Percentiles rank a stretch among this genome's conserved stretches.
Evolutionary conservation across 2,797 vertebrate genomes (phyloP).

Genomic region (Poeciliopsis turneri): DNA sequence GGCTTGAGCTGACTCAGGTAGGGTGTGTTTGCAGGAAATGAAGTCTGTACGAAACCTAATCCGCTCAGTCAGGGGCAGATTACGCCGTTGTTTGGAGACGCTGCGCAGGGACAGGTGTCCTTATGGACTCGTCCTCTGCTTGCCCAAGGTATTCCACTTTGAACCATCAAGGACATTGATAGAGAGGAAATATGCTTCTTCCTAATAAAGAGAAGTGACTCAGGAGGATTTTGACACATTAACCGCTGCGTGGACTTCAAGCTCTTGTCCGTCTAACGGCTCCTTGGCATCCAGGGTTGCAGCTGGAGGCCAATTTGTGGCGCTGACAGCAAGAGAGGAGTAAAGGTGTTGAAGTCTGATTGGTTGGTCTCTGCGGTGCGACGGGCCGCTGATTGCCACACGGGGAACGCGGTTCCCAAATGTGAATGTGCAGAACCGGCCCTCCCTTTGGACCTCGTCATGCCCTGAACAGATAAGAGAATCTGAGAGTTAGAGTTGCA

Average conservation of each 20-base stretch:
- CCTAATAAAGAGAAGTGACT: slow-evolving; percentile 68
- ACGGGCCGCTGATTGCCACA: slow-evolving; percentile 68
- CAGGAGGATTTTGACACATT: slow-evolving; percentile 66
- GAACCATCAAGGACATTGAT: neutral
- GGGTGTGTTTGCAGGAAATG: slow-evolving; percentile 84
- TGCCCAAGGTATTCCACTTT: neutral
- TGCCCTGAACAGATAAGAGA: slow-evolving; percentile 72
- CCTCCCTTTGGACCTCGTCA: slow-evolving; percentile 66
- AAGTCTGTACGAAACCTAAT: slow-evolving; percentile 86
- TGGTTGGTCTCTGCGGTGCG: slow-evolving; percentile 73
- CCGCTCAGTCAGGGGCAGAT: slow-evolving; percentile 84
- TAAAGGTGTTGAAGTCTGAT: slow-evolving; percentile 83
- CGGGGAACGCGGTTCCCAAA: slow-evolving; percentile 59
- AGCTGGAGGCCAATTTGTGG: slow-evolving; percentile 84
- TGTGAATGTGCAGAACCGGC: slow-evolving; percentile 61
- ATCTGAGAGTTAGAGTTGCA: slow-evolving; percentile 64
- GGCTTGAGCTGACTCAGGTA: slow-evolving; percentile 90
- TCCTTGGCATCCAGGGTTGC: slow-evolving; percentile 80
- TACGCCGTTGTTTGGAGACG: slow-evolving; percentile 81
- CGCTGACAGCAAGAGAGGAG: slow-evolving; percentile 62
- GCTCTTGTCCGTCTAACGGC: slow-evolving; percentile 79
- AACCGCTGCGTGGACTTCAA: slow-evolving; percentile 70
- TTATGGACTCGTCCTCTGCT: neutral
- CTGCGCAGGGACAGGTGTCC: slow-evolving; percentile 58
- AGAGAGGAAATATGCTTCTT: slow-evolving; percentile 6